A percentile compares a stretch with the other conserved stretches of the same genome.
Conservation (phyloP, 2,113 vertebrate genomes). For the Cepphus grylle region DNA sequence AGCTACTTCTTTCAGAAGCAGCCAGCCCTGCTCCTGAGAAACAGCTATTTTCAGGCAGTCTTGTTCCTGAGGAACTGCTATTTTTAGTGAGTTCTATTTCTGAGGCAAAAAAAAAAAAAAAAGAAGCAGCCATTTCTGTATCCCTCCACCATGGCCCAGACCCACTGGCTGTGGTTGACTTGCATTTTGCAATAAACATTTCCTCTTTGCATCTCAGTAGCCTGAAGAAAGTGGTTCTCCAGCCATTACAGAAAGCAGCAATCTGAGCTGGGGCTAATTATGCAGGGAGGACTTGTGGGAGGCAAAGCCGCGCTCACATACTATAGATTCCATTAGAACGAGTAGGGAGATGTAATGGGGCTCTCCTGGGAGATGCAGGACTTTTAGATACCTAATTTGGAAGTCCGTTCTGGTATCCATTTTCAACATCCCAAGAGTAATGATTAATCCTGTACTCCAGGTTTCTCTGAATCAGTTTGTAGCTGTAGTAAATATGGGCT, state of each 20-base stretch:
- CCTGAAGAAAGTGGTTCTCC: slow-evolving; percentile 40
- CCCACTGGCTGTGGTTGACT: slow-evolving; percentile 51
- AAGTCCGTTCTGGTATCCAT: slow-evolving; percentile 63
- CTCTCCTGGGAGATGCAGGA: slow-evolving; percentile 61
- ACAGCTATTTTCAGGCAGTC: slow-evolving; percentile 71
- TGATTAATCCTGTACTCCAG: slow-evolving; percentile 48
- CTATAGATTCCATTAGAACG: slow-evolving; percentile 56
- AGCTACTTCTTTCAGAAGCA: slow-evolving; percentile 69
- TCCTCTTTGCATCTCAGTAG: slow-evolving; percentile 30
- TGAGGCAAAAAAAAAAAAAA: slow-evolving; percentile 21
- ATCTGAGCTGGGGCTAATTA: slow-evolving; percentile 43
- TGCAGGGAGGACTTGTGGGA: slow-evolving; percentile 24
- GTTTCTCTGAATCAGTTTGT: slow-evolving; percentile 58
- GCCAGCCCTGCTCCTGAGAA: slow-evolving; percentile 64
- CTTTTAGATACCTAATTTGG: slow-evolving; percentile 62
- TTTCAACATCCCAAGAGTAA: slow-evolving; percentile 54
- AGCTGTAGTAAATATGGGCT: slow-evolving; percentile 54
- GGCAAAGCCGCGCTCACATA: not conserved
- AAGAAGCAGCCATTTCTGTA: slow-evolving; percentile 39
- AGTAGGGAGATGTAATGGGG: slow-evolving; percentile 31
- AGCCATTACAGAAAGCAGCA: slow-evolving; percentile 25
- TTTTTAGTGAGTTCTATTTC: slow-evolving; percentile 72
- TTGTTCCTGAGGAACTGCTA: slow-evolving; percentile 67
- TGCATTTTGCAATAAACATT: slow-evolving; percentile 18
- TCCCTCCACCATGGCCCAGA: slow-evolving; percentile 52